Base-by-base conservation (phyloP, 2,888 invertebrate genomes). In the Platerodrilus igneus region DNA sequence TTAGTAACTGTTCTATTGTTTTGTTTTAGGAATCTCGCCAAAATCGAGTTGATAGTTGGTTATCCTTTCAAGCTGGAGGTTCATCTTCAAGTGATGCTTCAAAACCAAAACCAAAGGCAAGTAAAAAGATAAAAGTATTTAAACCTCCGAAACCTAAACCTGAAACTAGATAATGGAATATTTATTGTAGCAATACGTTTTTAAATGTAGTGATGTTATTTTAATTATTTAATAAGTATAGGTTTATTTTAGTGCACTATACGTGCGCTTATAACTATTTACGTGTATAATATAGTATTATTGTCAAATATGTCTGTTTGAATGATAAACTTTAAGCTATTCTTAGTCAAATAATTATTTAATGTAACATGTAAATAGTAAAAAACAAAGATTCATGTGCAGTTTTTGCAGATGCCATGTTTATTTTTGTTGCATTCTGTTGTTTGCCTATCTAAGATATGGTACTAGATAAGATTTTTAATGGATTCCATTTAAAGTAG, bases 121-220 rank as follows among this genome's bases (percentile, higher is more conserved):
- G 74, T 45, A 86, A 86, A 68, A 88, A 87, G 65, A 77, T 86
- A 53, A 86, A 84, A 68, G 77, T 79, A 16, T 91, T 93, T 72
- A 86, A 86, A 65, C 93, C 93, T 1, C 93, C 93, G 0, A 92
- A 92, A 69, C 89, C 90, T 44, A 93, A 93, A 68, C 90, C 92
- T 0, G 93, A 93, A 70, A 83, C 89, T 33, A 85, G 92, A 83
- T 90, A 83, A 80, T 38, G 40, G 18, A 27, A 14, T 3, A 2
- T 9, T 15, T 34, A 10, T 16, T 29, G 11, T n/a, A n/a, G n/a
- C n/a, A n/a, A n/a, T n/a, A n/a, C n/a, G n/a, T n/a, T n/a, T n/a
- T n/a, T n/a, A n/a, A n/a, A n/a, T n/a, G 10, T 6, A 14, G n/a
- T 27, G 8, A 7, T 27, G 27, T 27, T 16, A 14, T 14, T 8